Conservation (phyloP, 2,888 invertebrate genomes). For the Rhynchonema sp. region DNA sequence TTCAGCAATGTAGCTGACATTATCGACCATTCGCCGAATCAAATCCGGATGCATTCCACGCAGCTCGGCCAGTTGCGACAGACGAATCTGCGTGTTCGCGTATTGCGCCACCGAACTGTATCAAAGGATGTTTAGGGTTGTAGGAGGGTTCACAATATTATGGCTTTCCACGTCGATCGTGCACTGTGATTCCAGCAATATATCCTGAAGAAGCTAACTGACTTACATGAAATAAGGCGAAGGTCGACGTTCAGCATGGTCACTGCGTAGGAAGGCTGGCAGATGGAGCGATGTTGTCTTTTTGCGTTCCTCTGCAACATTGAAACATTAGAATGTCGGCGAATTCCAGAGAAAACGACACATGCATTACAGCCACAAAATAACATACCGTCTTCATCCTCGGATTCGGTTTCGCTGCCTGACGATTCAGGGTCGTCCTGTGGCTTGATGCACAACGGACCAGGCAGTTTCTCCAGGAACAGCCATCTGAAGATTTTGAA, state of each 20-base stretch:
- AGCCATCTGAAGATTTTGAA: conserved; percentile 13
- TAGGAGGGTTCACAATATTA: too few relatives aligned
- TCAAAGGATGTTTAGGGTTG: too few relatives aligned
- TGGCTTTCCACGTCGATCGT: too few relatives aligned
- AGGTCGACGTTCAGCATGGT: conserved; percentile 11
- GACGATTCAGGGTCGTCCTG: conserved; percentile 16
- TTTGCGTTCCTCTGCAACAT: too few relatives aligned
- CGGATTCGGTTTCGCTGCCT: conserved; percentile 3
- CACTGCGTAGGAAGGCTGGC: not conserved
- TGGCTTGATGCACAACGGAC: conserved; percentile 14
- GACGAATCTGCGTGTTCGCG: conserved; percentile 12
- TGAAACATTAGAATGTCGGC: too few relatives aligned
- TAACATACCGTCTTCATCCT: not conserved
- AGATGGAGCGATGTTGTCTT: too few relatives aligned
- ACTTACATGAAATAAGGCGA: conserved; percentile 21
- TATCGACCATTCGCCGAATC: conserved; percentile 25
- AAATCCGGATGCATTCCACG: conserved; percentile 25
- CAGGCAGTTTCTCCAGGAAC: conserved; percentile 12
- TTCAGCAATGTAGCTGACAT: conserved; percentile 24
- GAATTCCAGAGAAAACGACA: too few relatives aligned
- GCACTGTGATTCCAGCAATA: too few relatives aligned
- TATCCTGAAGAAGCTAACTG: too few relatives aligned
- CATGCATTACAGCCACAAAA: too few relatives aligned
- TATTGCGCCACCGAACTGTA: conserved; percentile 12
- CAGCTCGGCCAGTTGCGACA: conserved; percentile 18